Evolutionary conservation across 1,140 invertebrate genomes (phyloP), one percentile per base, ranked within the genome.

Genomic region (Trichonephila clavata): DNA sequence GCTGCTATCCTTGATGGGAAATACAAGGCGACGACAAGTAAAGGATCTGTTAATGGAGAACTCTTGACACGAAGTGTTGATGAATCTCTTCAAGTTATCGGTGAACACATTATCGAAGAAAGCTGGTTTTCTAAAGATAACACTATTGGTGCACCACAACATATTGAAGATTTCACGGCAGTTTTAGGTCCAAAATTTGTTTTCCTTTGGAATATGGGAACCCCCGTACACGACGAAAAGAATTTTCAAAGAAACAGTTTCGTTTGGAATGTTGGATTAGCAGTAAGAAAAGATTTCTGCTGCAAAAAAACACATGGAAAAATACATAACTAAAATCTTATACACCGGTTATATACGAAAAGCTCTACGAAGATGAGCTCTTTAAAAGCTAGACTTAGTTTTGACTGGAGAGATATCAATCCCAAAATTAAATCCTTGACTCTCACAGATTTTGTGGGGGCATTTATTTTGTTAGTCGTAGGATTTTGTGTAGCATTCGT

Each of bases 121-220:
- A 39, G 71, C 20, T 77, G 63, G 63, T 16, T 27, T 1, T 24
- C 10, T 13, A 59, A 63, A 6, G 59, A 24, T 59, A 16, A n/a
- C 13, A 39, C 59, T 10, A 20, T 60, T 18, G 80, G 16, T 0
- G 39, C 57, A 7, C 80, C 77, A 2, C n/a, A 0, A 0, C 10
- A 65, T 5, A 18, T 92, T 4, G 61, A 63, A 14, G 21, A n/a
- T 81, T 32, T 14, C 21, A 63, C 21, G 16, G 80, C 90, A 24
- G 59, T 92, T 6, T 39, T 92, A 1, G 90, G 80, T 2, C 90
- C 90, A 20, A 83, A 60, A 50, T 60, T 80, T 32, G 39, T 84
- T 24, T 90, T 90, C 57, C 71, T 59, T 61, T 90, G 21, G 57
- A 90, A 43, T 90, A 81, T 8, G 87, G 87, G 20, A 89, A 24